Conservation (phyloP, 2,797 vertebrate genomes). For the Heliangelus exortis region DNA sequence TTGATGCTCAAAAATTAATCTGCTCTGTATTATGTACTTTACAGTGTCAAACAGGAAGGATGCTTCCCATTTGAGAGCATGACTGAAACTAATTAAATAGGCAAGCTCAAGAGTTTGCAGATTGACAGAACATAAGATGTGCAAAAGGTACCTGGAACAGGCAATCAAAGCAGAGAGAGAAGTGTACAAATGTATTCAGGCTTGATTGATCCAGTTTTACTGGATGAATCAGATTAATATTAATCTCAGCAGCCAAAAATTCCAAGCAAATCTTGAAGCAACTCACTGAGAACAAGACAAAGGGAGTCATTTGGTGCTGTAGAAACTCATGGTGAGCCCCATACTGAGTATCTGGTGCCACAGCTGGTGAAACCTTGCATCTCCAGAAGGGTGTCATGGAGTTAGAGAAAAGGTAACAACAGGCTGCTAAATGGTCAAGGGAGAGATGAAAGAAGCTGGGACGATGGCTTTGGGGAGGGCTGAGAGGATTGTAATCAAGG, state of each 20-base stretch:
- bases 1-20: not conserved
- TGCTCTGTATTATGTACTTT: not conserved
- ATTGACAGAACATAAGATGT: not conserved
- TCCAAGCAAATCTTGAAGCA: not conserved
- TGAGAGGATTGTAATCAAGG: not conserved
- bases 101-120: not conserved
- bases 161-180: not conserved
- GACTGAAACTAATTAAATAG: not conserved
- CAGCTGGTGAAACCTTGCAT: not conserved
- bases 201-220: not conserved
- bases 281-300: not conserved
- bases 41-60: not conserved
- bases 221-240: not conserved
- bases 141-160: not conserved
- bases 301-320: not conserved
- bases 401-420: not conserved
- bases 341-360: not conserved
- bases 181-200: not conserved
- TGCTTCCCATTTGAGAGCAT: not conserved
- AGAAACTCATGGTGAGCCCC: not conserved
- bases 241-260: not conserved
- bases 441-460: not conserved
- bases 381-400: not conserved
- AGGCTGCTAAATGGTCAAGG: not conserved
- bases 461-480: not conserved